Conservation (phyloP, 2,113 vertebrate species). For the Lagopus muta region DNA sequence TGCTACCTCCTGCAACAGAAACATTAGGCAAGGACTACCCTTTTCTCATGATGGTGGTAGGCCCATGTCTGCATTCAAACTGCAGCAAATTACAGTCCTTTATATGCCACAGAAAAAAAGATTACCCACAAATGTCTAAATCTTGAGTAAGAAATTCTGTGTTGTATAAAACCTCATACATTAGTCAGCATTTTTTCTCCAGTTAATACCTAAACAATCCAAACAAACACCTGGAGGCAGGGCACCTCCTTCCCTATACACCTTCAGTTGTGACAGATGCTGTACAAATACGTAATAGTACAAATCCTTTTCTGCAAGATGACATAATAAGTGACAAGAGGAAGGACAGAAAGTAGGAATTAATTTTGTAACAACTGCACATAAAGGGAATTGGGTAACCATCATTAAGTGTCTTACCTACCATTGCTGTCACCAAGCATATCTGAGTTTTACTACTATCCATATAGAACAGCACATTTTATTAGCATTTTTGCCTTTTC, state of each 20-base stretch:
- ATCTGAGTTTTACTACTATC: background rate
- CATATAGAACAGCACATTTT: background rate
- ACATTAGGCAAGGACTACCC: background rate
- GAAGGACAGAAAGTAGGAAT: background rate
- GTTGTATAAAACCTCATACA: background rate
- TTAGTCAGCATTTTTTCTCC: background rate
- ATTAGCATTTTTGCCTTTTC: background rate
- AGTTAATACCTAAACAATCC: background rate
- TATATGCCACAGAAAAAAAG: background rate
- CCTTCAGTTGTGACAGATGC: background rate
- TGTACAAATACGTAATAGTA: background rate
- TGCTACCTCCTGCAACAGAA: background rate
- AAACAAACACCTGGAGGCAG: background rate
- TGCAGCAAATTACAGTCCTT: background rate
- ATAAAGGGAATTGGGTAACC: background rate
- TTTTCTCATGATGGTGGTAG: background rate
- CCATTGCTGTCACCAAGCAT: background rate
- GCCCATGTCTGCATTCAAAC: background rate
- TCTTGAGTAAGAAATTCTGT: background rate
- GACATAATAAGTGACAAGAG: background rate
- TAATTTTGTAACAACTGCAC: background rate
- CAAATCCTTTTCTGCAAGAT: background rate
- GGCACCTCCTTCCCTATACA: fast-evolving
- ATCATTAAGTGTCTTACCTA: background rate
- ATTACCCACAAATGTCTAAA: background rate